Conservation (phyloP, 2,113 vertebrate genomes). For the Scalopus aquaticus region DNA sequence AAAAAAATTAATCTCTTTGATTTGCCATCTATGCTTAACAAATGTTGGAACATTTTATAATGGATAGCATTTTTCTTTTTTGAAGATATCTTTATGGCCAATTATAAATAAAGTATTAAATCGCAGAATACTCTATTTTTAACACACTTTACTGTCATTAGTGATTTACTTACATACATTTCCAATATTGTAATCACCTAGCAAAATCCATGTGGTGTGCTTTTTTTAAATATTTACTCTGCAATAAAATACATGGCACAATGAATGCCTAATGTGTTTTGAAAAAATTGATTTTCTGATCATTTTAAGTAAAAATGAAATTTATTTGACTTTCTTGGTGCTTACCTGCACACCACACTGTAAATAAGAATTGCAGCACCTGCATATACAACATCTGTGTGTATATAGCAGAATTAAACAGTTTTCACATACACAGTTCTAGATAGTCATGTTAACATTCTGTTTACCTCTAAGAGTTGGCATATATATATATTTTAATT, state of each 20-base stretch:
- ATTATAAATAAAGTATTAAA: background rate
- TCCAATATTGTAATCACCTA: background rate
- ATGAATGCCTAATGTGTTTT: background rate
- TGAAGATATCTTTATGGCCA: background rate
- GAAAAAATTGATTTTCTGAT: background rate
- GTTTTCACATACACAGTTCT: background rate
- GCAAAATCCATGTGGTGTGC: background rate
- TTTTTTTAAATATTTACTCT: background rate
- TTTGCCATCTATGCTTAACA: background rate
- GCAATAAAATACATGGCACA: background rate
- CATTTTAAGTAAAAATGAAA: background rate
- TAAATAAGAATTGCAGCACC: background rate
- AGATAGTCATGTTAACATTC: background rate
- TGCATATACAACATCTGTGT: background rate
- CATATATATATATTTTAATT: background rate
- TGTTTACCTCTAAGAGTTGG: background rate
- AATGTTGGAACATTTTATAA: background rate
- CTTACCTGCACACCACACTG: background rate
- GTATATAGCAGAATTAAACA: background rate
- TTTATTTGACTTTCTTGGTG: background rate
- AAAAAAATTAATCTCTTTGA: background rate
- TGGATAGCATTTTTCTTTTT: background rate
- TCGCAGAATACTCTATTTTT: background rate
- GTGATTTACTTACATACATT: background rate
- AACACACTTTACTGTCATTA: background rate